Evolutionary conservation across 2,797 vertebrate species (phyloP).

Genomic region (Phrynocephalus vlangalii): DNA sequence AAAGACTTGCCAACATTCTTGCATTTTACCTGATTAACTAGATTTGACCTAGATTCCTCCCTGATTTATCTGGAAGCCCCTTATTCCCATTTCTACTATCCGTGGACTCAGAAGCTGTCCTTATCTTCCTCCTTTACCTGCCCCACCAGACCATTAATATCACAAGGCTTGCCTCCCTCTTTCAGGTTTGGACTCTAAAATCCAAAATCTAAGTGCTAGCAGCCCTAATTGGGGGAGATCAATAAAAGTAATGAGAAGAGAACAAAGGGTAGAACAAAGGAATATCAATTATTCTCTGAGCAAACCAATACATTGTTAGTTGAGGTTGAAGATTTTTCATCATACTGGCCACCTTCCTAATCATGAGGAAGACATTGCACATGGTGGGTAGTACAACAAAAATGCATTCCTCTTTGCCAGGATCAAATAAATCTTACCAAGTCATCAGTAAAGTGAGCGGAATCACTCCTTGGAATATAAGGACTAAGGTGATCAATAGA

Average conservation of each 20-base stretch:
- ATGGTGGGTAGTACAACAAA: not conserved
- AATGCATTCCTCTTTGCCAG: not conserved
- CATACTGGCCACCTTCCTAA: not conserved
- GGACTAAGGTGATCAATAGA: not conserved
- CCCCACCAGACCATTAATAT: no score
- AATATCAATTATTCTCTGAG: not conserved
- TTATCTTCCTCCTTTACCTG: no score
- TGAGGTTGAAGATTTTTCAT: not conserved
- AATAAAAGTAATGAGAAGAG: not conserved
- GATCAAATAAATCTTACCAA: not conserved
- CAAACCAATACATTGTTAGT: not conserved
- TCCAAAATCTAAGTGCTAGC: not conserved
- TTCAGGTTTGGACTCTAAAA: no score
- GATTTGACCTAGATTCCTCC: no score
- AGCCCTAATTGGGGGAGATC: not conserved
- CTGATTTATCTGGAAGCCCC: no score
- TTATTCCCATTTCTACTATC: no score
- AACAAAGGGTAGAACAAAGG: not conserved
- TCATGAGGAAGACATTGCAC: not conserved
- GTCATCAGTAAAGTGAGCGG: not conserved
- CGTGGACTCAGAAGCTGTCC: no score
- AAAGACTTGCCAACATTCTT: no score
- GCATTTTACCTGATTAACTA: no score
- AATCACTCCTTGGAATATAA: not conserved
- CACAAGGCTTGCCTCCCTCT: no score